These are phyloP conservation scores for Crotophaga sulcirostris DNA, from an alignment of 2,113 vertebrate genomes.

Conservation along the genomic window DNA sequence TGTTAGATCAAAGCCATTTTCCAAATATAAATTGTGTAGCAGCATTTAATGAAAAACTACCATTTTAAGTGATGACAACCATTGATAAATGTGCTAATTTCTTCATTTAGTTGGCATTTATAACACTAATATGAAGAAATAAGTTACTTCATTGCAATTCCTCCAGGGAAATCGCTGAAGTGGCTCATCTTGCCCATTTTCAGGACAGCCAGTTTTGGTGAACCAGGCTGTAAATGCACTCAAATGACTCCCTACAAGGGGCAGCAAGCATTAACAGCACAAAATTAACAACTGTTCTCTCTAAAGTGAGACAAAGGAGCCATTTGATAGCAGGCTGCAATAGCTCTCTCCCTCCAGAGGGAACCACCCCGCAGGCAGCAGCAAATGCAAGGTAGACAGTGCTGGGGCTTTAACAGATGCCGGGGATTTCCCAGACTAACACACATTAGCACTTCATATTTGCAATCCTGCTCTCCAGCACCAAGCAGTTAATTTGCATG, in stretches of 20 bases:
- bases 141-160: neutral
- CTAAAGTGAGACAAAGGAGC: neutral
- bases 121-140: neutral
- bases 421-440: neutral
- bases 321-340: neutral
- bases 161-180: neutral
- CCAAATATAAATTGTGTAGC: neutral
- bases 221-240: neutral
- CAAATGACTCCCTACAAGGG: rapidly evolving
- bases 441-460: neutral
- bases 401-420: neutral
- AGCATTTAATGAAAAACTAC: conserved; percentile 5
- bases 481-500: conserved; percentile 35
- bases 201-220: neutral
- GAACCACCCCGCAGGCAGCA: neutral
- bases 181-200: neutral
- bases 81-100: conserved; percentile 22
- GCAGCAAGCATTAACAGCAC: neutral
- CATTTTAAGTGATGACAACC: conserved; percentile 28
- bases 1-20: neutral
- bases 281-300: neutral
- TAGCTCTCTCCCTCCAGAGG: neutral
- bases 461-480: conserved; percentile 9
- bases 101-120: neutral
- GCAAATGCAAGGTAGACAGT: neutral